These are phyloP conservation scores for Phataginus tricuspis DNA, from an alignment of 2,797 vertebrate species.

Conservation along the genomic window DNA sequence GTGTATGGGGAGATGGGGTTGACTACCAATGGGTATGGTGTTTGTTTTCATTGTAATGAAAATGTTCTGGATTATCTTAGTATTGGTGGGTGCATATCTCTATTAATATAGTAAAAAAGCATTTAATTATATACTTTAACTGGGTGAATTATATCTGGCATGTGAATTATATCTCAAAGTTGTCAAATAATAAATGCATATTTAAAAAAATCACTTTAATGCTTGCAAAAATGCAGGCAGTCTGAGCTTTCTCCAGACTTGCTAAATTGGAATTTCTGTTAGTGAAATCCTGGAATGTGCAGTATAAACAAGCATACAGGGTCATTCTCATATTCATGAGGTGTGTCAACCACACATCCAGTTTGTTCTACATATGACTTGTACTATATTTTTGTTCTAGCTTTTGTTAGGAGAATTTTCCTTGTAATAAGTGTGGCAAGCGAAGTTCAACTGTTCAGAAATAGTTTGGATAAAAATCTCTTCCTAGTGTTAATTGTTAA, in stretches of 20 bases:
- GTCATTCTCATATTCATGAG: background rate
- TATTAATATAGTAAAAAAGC: background rate
- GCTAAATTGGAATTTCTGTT: background rate
- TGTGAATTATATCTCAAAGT: background rate
- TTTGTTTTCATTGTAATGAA: background rate
- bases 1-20: background rate
- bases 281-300: background rate
- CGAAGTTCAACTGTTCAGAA: background rate
- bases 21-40: background rate
- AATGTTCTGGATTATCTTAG: background rate
- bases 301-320: background rate
- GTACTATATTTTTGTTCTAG: background rate
- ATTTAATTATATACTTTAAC: background rate
- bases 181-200: background rate
- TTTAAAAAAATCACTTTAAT: background rate
- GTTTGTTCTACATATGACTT: background rate
- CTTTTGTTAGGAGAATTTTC: background rate
- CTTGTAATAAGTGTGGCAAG: background rate
- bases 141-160: background rate
- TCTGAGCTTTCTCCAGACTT: background rate
- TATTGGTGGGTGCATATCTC: background rate
- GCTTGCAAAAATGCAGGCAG: background rate
- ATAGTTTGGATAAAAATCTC: background rate
- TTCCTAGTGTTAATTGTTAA: background rate
- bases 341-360: background rate